Evolutionary conservation across 1,140 invertebrate genomes (phyloP), one percentile per base, ranked within the genome.

Genomic region (Daktulosphaira vitifoliae): DNA sequence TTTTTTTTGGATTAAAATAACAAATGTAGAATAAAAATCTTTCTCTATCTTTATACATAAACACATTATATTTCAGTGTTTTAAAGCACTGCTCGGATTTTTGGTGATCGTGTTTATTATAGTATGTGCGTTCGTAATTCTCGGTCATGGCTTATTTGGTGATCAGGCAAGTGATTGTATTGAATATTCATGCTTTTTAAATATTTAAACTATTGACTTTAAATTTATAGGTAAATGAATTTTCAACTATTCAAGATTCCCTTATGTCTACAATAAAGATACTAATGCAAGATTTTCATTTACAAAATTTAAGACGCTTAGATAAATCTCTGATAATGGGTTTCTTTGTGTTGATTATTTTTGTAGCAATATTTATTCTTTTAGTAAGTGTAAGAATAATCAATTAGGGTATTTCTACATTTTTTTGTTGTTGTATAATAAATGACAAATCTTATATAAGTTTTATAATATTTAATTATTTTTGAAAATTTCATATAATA

Each of bases 241-340:
- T 56, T 9, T 56, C 53, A 3, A 56, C 38, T 9, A 18, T 56
- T 2, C 6, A 33, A 2, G 25, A 29, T 22, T 46, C 56, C 0
- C 3, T 62, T 3, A 4, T 20, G 18, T 62, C 56, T 8, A 16
- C 56, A 11, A 7, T 62, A 7, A 62, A 16, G 33, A 48, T 62
- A 48, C 56, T 62, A 39, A 62, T 20, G 42, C 44, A 23, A 29
- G 25, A 62, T 16, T 62, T 62, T 25, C 23, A 62, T 13, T 62
- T 33, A 13, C 16, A 8, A 0, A 15, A 38, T 2, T 25, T 62
- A 1, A 25, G 46, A 20, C 16, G n/a, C 25, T 2, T 13, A 1
- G 42, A 62, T 13, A 16, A 29, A 22, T 6, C 23, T n/a, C 44
- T 62, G 3, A 48, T 16, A 1, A 33, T 42, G 16, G 20, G 44